These are phyloP conservation scores for Pycnonotus jocosus DNA, from an alignment of 2,113 vertebrate species.

Conservation along the genomic window DNA sequence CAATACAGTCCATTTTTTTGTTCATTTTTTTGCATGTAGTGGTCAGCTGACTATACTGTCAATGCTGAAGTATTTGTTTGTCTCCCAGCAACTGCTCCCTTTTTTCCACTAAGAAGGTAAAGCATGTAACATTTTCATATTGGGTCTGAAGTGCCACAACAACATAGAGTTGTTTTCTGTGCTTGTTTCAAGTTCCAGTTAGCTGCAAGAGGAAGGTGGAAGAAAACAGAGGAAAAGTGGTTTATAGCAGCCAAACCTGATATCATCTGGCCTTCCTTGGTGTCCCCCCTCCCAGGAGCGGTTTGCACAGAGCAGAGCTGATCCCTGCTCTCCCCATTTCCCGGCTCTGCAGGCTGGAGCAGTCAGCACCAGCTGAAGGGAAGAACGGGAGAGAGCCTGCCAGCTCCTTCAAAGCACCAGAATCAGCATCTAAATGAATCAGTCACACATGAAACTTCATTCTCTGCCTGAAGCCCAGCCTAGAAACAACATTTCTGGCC, in stretches of 20 bases:
- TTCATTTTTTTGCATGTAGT: neutral
- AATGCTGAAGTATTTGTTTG: neutral
- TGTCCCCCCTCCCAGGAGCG: neutral
- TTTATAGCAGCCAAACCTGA: neutral
- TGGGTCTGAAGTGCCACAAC: neutral
- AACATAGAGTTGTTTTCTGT: neutral
- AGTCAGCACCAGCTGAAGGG: neutral
- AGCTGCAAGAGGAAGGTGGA: neutral
- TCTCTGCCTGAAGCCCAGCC: neutral
- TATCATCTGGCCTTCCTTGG: neutral
- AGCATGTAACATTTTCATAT: neutral
- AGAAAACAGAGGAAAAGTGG: neutral
- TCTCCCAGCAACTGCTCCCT: neutral
- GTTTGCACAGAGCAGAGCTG: neutral
- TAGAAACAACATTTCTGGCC: neutral
- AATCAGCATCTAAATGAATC: neutral
- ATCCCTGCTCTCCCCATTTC: neutral
- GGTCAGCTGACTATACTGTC: neutral
- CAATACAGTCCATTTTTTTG: neutral
- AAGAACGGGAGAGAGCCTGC: neutral
- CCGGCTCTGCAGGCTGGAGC: neutral
- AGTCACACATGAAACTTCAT: neutral
- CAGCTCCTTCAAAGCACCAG: neutral
- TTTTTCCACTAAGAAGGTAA: neutral
- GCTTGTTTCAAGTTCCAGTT: neutral